Evolutionary conservation across 2,797 vertebrate species (phyloP), one percentile per base, ranked within the genome.

Genomic region (Synaphobranchus kaupii): DNA sequence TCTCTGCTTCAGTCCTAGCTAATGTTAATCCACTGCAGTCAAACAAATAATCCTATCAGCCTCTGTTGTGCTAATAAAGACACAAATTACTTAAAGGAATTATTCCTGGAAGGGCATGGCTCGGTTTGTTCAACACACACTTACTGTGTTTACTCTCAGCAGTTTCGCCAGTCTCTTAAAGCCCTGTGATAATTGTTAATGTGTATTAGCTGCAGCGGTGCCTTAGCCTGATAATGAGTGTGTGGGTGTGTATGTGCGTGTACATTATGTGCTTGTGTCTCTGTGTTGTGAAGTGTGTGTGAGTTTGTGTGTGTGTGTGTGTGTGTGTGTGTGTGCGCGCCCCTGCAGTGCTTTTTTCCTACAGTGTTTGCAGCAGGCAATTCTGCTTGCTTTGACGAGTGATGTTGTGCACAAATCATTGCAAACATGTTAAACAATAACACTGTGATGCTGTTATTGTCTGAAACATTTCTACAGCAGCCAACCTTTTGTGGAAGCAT

Each of bases 21-120:
- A 31, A 81, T 84, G 85, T 86, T 89, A 92, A 92, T 92, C 89
- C 89, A 90, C 87, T 89, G 89, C 84, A 87, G 89, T 90, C 89
- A 85, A 63, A 84, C 85, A 88, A 90, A 88, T 90, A 90, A 92
- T 90, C 91, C 91, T 86, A 90, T 91, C 88, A 88, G 86, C 68
- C 89, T 89, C 83, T 73, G 56, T 84, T 87, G 85, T 54, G 34
- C 83, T 52, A 89, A 89, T 58, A 80, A 90, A 86, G 87, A 87
- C 86, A 89, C 88, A 90, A 91, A 90, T 88, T 66, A 91, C 90
- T 91, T 90, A 89, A 86, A 90, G 89, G 85, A 84, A 89, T 89
- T 89, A 90, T 87, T 87, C 80, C 73, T 58, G 10, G 50, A 86
- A 90, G 89, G 63, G 87, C 73, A 86, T 52, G 25, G 54, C 84